These are phyloP conservation scores for Pontoporia blainvillei DNA, from an alignment of 2,113 vertebrate species.

Conservation along the genomic window DNA sequence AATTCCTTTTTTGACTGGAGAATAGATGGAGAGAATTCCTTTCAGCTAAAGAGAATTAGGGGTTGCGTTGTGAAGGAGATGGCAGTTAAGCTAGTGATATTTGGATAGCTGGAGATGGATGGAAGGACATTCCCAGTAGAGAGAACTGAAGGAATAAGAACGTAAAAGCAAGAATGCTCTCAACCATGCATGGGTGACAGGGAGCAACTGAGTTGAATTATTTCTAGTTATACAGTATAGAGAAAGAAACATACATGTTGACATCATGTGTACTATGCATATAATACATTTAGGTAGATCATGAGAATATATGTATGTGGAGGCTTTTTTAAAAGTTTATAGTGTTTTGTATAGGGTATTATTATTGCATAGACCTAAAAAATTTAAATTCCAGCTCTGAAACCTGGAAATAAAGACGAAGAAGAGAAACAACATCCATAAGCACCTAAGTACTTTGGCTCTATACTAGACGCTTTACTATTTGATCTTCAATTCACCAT, in stretches of 20 bases:
- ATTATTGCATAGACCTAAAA: not conserved
- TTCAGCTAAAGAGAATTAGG: not conserved
- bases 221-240: not conserved
- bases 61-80: not conserved
- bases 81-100: not conserved
- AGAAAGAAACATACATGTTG: not conserved
- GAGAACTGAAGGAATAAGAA: not conserved
- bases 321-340: not conserved
- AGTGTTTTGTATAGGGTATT: not conserved
- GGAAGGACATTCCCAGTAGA: not conserved
- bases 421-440: not conserved
- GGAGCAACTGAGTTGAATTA: not conserved
- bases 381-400: not conserved
- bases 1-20: not conserved
- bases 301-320: not conserved
- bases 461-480: not conserved
- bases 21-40: not conserved
- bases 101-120: not conserved
- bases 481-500: not conserved
- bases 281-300: not conserved
- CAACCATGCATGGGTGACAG: not conserved
- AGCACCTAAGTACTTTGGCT: not conserved
- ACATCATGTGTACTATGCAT: not conserved
- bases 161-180: not conserved
- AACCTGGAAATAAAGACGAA: not conserved